A percentile compares a stretch with the other conserved stretches of the same genome.
phyloP scores from a whole-genome alignment of 2,888 invertebrate species.

The Thereva nobilitata region DNA sequence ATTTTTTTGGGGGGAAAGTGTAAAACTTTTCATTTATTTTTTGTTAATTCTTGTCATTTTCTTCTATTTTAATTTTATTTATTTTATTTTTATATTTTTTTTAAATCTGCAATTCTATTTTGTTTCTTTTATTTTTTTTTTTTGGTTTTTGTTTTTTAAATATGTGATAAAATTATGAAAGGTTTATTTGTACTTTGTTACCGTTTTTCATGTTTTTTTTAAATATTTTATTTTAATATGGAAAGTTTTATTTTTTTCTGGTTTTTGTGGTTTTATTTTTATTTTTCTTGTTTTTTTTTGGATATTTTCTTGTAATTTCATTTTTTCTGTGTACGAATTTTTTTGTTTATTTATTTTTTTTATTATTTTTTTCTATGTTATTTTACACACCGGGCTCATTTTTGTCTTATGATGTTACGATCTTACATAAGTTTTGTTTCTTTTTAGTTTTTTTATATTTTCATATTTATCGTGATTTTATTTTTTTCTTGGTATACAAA shows the following conservation, averaged over 20 bases:
- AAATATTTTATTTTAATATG: slow-evolving; percentile 11
- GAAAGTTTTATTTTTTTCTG: slow-evolving; percentile 15
- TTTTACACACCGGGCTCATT: not conserved
- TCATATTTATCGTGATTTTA: not conserved
- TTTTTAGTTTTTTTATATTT: slow-evolving; percentile 8
- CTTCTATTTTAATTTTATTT: slow-evolving; percentile 26
- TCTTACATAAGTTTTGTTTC: slow-evolving; percentile 19
- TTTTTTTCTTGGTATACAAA: slow-evolving; percentile 30
- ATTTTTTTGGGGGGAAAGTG: too few relatives aligned
- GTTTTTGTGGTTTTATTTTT: slow-evolving; percentile 7
- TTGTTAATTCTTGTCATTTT: slow-evolving; percentile 28
- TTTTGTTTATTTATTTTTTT: too few relatives aligned
- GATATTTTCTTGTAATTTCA: too few relatives aligned
- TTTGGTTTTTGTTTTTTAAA: slow-evolving; percentile 8
- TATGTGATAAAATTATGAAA: slow-evolving; percentile 30
- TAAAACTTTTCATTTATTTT: slow-evolving; percentile 43
- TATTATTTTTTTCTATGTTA: too few relatives aligned
- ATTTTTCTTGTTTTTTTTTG: too few relatives aligned
- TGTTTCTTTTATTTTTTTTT: slow-evolving; percentile 8
- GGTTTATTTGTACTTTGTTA: slow-evolving; percentile 34
- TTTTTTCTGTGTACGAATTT: too few relatives aligned
- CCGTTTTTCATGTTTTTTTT: slow-evolving; percentile 21
- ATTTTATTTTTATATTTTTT: slow-evolving; percentile 14
- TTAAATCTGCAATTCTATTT: slow-evolving; percentile 6
- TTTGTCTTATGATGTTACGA: slow-evolving; percentile 8